Conservation (phyloP, 2,888 invertebrate genomes). For the Sicus ferrugineus region DNA sequence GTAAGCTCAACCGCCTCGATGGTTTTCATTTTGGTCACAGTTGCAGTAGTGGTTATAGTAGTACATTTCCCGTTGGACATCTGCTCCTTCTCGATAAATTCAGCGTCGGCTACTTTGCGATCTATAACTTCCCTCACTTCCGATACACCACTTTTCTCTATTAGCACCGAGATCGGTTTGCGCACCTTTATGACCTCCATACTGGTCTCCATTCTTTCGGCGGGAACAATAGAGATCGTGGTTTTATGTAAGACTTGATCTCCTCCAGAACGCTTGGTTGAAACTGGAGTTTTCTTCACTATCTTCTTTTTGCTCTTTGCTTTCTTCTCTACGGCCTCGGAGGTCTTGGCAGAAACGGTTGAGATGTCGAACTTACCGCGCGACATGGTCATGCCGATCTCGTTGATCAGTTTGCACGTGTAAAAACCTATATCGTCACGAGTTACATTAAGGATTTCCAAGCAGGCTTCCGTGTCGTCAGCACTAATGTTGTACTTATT, state of each 20-base stretch:
- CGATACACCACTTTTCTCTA: slow-evolving; percentile 65
- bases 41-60: slow-evolving; percentile 52
- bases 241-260: slow-evolving; percentile 50
- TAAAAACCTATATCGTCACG: slow-evolving; percentile 78
- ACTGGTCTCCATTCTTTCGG: slow-evolving; percentile 50
- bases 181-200: slow-evolving; percentile 53
- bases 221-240: slow-evolving; percentile 54
- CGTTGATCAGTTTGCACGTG: slow-evolving; percentile 85
- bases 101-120: slow-evolving; percentile 49
- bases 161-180: slow-evolving; percentile 55
- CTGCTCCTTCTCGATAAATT: background rate
- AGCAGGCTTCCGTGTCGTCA: slow-evolving; percentile 75
- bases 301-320: slow-evolving; percentile 52
- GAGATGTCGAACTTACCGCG: slow-evolving; percentile 79
- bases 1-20: slow-evolving; percentile 62
- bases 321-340: slow-evolving; percentile 53
- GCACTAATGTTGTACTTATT: slow-evolving; percentile 76
- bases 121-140: slow-evolving; percentile 66
- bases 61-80: too few species aligned
- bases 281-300: slow-evolving; percentile 44
- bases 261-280: slow-evolving; percentile 57
- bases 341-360: slow-evolving; percentile 55
- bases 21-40: slow-evolving; percentile 47
- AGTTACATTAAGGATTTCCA: slow-evolving; percentile 72
- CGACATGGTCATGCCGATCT: slow-evolving; percentile 81